Conservation (phyloP, 37 sponge, comb jelly and placozoan genomes). For the Theonella swinhoei region DNA sequence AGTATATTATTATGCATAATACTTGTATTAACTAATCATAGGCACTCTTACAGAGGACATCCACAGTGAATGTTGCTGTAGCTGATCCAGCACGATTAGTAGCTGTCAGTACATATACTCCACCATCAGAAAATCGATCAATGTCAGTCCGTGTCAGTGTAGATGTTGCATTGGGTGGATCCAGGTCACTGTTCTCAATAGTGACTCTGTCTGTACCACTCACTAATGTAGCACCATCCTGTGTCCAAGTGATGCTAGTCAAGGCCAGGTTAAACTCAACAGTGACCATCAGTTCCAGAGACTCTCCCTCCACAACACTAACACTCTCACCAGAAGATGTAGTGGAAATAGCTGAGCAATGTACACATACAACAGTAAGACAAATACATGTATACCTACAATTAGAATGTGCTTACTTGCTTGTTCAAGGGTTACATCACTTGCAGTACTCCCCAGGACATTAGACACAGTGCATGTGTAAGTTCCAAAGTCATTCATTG, state of each 20-base stretch:
- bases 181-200: background rate
- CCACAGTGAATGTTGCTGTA: slow-evolving; percentile 10
- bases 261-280: slow-evolving; percentile 35
- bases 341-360: background rate
- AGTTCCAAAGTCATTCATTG: background rate
- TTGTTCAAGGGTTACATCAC: background rate
- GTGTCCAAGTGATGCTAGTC: slow-evolving; percentile 16
- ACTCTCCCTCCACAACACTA: slow-evolving; percentile 7
- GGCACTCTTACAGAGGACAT: background rate
- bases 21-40: no score
- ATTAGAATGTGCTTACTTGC: background rate
- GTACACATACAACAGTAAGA: no score
- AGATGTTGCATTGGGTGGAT: background rate
- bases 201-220: background rate
- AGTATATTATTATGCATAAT: no score
- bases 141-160: background rate
- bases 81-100: slow-evolving; percentile 18
- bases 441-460: background rate
- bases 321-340: background rate
- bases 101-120: slow-evolving; percentile 16
- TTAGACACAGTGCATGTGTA: background rate
- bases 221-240: background rate
- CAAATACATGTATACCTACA: no score
- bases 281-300: background rate
- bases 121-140: slow-evolving; percentile 9